Evolutionary conservation across 1,140 invertebrate species (phyloP), one percentile per base, ranked within the genome.

Genomic region (Zeugodacus cucurbitae): DNA sequence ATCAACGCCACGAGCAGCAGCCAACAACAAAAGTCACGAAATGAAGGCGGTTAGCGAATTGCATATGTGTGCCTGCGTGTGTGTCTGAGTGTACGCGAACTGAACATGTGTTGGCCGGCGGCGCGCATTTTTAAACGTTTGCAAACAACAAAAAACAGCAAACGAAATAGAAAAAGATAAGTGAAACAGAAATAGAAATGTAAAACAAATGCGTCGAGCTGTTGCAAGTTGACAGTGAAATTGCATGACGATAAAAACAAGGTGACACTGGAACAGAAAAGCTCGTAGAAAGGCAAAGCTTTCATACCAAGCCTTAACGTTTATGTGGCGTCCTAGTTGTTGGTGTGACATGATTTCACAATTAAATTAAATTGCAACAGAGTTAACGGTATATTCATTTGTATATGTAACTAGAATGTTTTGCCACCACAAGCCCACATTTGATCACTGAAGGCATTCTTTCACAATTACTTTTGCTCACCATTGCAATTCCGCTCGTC

Each of bases 401-500:
- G 4, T 11, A 54, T 20, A 54, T 22, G 26, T 11, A 54, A 37
- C 48, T 17, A 26, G 29, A 82, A 48, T 41, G n/a, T 48, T 48
- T 22, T 48, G 22, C 74, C 74, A 82, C 41, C 41, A 26, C 41
- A 82, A 48, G n/a, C 17, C n/a, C 14, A 26, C 7, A 1, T 26
- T 1, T 48, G 17, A 10, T 29, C 22, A 44, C 14, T 22, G n/a
- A 26, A 32, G 8, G 32, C 34, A 22, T 41, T 22, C 20, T 37
- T 26, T 48, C 6, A 10, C n/a, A 82, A 82, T 82, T 26, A 54
- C 37, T 48, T 82, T 82, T 58, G 91, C 94, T 95, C 94, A 96
- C 95, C 94, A 88, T 94, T 93, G 92, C 96, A 97, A 94, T 96
- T 95, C 88, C 94, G 93, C 91, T 97, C 96, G 93, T 97, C 96